Evolutionary conservation across 1,140 invertebrate genomes (phyloP).

Genomic region (Drosophila tropicalis): DNA sequence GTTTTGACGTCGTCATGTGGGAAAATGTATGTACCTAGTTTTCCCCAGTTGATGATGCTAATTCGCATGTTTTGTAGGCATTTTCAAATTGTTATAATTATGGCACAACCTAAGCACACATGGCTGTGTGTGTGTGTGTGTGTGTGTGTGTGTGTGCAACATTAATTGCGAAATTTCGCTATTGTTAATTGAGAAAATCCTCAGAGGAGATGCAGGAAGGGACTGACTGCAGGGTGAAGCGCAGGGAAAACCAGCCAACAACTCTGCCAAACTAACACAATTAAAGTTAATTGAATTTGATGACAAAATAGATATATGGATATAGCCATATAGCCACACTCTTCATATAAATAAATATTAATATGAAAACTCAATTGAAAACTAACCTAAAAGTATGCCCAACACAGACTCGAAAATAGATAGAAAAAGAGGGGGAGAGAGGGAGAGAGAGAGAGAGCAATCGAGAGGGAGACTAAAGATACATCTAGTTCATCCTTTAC

Average conservation of each 20-base stretch:
- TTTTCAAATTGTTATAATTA: conserved; percentile 64
- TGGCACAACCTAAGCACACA: conserved; percentile 45
- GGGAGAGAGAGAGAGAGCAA: too few relatives aligned
- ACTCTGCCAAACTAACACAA: conserved; percentile 39
- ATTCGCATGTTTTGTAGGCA: conserved; percentile 70
- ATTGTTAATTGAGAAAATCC: conserved; percentile 64
- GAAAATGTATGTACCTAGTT: conserved; percentile 31
- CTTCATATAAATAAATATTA: conserved; percentile 9
- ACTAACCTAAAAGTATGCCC: conserved; percentile 29
- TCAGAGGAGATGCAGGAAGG: background rate
- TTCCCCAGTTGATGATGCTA: conserved; percentile 39
- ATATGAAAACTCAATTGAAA: conserved; percentile 57
- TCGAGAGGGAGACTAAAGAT: conserved; percentile 19
- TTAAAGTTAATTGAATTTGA: conserved; percentile 74
- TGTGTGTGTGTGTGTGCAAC: conserved; percentile 49
- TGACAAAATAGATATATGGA: conserved; percentile 39
- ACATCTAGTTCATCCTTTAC: conserved; percentile 4
- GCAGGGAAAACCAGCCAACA: background rate
- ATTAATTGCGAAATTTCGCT: conserved; percentile 72
- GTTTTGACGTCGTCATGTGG: conserved; percentile 7
- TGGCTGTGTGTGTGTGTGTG: too few relatives aligned
- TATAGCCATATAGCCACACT: conserved; percentile 16
- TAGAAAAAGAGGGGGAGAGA: conserved; percentile 2
- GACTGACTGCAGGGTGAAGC: too few relatives aligned
- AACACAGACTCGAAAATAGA: conserved; percentile 17